Base-by-base conservation (phyloP, 2,113 vertebrate genomes). In the Gyps fulvus region DNA sequence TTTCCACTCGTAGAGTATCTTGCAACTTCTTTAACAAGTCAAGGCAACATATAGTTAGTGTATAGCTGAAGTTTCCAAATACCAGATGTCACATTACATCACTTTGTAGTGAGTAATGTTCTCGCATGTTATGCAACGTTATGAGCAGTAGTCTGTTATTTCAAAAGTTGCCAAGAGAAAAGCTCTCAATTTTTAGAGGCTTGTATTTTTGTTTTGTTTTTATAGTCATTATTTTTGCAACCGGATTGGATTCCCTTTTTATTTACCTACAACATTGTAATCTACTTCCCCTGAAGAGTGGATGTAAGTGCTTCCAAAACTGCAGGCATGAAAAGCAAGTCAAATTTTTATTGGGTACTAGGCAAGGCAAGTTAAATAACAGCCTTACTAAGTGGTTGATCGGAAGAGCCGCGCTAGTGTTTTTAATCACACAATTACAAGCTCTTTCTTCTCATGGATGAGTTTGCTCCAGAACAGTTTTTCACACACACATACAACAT, bases 61-160 rank as follows among this genome's bases (percentile, higher is more conserved):
- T 42, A 63, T 27, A 91, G 76, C 82, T 62, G 83, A 14, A 67
- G 76, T 47, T 95, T 91, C 92, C 74, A 72, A 92, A 94, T 42
- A 83, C 90, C 95, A 93, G 79, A 87, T 96, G 85, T 76, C 72
- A 57, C 49, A 34, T 58, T 85, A 50, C 87, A 86, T 69, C 94
- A 61, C 79, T 42, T 26, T 0, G 8, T 16, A 70, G 47, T 38
- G 89, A 97, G 94, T 50, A 77, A 83, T 74, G 43, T 18, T 82
- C 65, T 40, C 52, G 62, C 73, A 10, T 11, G 36, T 61, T 67
- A 80, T 43, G 95, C 89, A 90, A 57, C 16, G 40, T 38, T 34
- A n/a, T 26, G 43, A 96, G 57, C 52, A 74, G 83, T 43, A 94
- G 45, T 4, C 67, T 92, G 71, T 50, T 82, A 71, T 34, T 83